Evolutionary conservation across 1,140 invertebrate species (phyloP), one percentile per base, ranked within the genome.

Genomic region (Neotoxoptera formosana): DNA sequence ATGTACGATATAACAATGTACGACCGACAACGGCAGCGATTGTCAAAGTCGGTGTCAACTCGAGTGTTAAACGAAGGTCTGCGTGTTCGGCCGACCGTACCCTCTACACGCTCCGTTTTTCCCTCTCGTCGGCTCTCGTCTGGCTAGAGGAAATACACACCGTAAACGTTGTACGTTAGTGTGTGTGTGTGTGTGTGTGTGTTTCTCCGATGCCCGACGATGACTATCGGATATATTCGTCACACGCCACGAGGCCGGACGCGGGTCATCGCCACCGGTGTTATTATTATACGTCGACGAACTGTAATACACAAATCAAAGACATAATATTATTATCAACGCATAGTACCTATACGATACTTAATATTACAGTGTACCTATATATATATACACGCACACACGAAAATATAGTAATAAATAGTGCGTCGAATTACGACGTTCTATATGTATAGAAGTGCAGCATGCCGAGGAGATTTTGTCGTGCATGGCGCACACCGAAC

Each of bases 1-100:
- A 47, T 6, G 41, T 30, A 41, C 4, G 34, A 4, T 45, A 86
- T 47, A 41, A 45, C 30, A 25, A 81, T 34, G 14, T 23, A 41
- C 41, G 83, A 11, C 81, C 81, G 36, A 23, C 30, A 76, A 41
- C 56, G 53, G 34, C 45, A 25, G 41, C 36, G n/a, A 17, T 45
- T 17, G 91, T 30, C n/a, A 30, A 21, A 6, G 48, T 56, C 36
- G 76, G 91, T 86, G 81, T 93, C 81, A 86, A 56, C 81, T 56
- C 20, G 48, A 45, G 91, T 93, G 81, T 86, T 86, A 45, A 93
- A 86, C 81, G 81, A 93, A 93, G 91, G 91, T 93, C 91, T 84
- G 48, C 47, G 47, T 84, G 91, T 48, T 84, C 91, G 91, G 47
- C 91, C 91, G 48, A 93, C 91, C 91, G 81, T 93, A 25, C 36